A percentile compares a stretch with the other conserved stretches of the same genome.
These are phyloP conservation scores for Cantharis rustica DNA, from an alignment of 2,888 invertebrate genomes.

Conservation along the genomic window DNA sequence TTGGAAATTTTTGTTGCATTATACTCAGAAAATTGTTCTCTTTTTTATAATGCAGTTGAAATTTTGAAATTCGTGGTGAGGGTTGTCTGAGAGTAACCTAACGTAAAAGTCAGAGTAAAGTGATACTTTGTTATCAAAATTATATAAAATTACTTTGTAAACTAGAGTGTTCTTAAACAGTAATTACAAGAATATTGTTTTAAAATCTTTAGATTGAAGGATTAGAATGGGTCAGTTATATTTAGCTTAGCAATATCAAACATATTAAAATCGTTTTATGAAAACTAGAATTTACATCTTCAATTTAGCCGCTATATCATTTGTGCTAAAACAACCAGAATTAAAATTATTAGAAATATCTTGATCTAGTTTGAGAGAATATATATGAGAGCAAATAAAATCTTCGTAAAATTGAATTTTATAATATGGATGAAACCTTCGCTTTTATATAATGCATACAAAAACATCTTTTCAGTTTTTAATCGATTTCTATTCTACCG, in stretches of 20 bases:
- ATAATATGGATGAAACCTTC: neutral
- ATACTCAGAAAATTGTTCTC: no score
- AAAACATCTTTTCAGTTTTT: slow-evolving; percentile 1
- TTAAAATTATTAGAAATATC: neutral
- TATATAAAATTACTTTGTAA: no score
- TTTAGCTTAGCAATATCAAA: slow-evolving; percentile 5
- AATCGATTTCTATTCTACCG: slow-evolving; percentile 8
- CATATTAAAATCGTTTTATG: neutral
- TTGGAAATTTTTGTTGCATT: no score
- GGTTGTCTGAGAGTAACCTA: no score
- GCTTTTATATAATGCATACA: neutral
- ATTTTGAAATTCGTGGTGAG: no score
- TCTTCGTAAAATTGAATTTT: slow-evolving; percentile 5
- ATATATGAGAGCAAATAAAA: neutral
- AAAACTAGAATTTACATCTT: slow-evolving; percentile 1
- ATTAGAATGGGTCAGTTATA: slow-evolving; percentile 5
- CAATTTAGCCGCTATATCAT: neutral
- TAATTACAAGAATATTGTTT: slow-evolving; percentile 17
- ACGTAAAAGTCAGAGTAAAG: no score
- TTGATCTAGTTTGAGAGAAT: neutral
- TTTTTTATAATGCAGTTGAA: no score
- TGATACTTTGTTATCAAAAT: no score
- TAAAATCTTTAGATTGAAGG: slow-evolving; percentile 12
- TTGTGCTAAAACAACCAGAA: neutral
- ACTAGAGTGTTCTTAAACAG: neutral